These are phyloP conservation scores for Scotopteryx bipunctaria DNA, from an alignment of 2,888 invertebrate species.

Conservation along the genomic window DNA sequence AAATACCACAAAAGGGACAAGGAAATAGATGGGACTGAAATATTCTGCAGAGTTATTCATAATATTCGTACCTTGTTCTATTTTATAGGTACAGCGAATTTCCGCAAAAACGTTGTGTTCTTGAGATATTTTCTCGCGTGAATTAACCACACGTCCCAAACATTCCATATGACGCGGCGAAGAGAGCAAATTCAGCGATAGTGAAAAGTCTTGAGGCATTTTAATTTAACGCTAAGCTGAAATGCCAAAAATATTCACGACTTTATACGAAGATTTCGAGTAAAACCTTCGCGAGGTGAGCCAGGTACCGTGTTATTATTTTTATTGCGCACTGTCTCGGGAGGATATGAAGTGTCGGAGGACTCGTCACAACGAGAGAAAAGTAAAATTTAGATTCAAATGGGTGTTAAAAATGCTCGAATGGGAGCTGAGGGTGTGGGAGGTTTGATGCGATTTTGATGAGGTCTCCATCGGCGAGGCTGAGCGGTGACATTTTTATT, in stretches of 20 bases:
- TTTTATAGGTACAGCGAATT: constrained; percentile 21
- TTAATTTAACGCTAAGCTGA: constrained; percentile 53
- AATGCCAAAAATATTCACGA: constrained; percentile 37
- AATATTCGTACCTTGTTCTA: constrained; percentile 40
- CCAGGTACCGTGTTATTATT: constrained; percentile 56
- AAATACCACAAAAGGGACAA: constrained; percentile 45
- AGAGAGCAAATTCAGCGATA: constrained; percentile 52
- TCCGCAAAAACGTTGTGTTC: constrained; percentile 58
- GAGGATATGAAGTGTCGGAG: constrained; percentile 56
- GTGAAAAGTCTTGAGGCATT: constrained; percentile 51
- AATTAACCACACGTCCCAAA: constrained; percentile 64
- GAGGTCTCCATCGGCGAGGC: constrained; percentile 50
- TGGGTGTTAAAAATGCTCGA: constrained; percentile 68
- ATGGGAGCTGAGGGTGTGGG: constrained; percentile 58
- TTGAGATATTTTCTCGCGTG: constrained; percentile 69
- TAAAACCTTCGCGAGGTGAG: constrained; percentile 43
- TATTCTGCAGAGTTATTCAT: constrained; percentile 47
- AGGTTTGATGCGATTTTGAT: constrained; percentile 74
- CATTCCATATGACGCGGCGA: constrained; percentile 61
- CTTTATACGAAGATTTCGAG: constrained; percentile 38
- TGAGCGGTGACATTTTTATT: constrained; percentile 62
- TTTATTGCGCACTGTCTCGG: constrained; percentile 56
- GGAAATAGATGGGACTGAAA: constrained; percentile 42
- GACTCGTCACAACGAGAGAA: constrained; percentile 52
- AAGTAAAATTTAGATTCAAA: constrained; percentile 70